Evolutionary conservation across 2,888 invertebrate species (phyloP).

Genomic region (Stenodera caucasica): DNA sequence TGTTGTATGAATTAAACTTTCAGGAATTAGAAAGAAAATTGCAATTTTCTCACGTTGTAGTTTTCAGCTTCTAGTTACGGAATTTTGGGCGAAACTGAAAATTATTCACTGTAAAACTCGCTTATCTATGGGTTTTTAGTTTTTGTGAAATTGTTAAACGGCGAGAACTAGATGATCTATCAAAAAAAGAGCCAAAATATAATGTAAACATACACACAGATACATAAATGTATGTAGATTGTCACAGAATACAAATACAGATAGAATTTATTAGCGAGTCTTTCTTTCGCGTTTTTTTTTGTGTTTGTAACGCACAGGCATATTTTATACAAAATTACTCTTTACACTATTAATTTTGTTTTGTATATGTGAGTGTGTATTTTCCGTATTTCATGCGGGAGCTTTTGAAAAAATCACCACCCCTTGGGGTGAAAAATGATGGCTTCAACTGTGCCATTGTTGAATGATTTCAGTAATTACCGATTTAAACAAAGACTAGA

Average conservation of each 20-base stretch:
- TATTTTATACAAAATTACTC: slow-evolving; percentile 32
- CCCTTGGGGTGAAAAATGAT: slow-evolving; percentile 24
- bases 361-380: slow-evolving; percentile 32
- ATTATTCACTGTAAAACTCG: too few relatives aligned
- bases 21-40: too few relatives aligned
- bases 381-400: slow-evolving; percentile 20
- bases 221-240: too few relatives aligned
- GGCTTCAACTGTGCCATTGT: slow-evolving; percentile 4
- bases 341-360: slow-evolving; percentile 36
- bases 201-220: too few relatives aligned
- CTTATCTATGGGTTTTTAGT: too few relatives aligned
- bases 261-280: too few relatives aligned
- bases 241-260: too few relatives aligned
- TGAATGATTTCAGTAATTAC: slow-evolving; percentile 25
- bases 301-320: slow-evolving; percentile 20
- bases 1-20: background rate
- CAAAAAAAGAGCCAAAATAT: too few relatives aligned
- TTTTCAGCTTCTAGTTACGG: too few relatives aligned
- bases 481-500: slow-evolving; percentile 12
- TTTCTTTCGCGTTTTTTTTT: background rate
- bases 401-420: background rate
- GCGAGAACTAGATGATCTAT: too few relatives aligned
- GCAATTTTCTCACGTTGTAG: too few relatives aligned
- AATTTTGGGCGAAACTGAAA: too few relatives aligned
- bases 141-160: background rate